Evolutionary conservation across 1,140 invertebrate species (phyloP), one percentile per base, ranked within the genome.

Genomic region (Ridgeia piscesae): DNA sequence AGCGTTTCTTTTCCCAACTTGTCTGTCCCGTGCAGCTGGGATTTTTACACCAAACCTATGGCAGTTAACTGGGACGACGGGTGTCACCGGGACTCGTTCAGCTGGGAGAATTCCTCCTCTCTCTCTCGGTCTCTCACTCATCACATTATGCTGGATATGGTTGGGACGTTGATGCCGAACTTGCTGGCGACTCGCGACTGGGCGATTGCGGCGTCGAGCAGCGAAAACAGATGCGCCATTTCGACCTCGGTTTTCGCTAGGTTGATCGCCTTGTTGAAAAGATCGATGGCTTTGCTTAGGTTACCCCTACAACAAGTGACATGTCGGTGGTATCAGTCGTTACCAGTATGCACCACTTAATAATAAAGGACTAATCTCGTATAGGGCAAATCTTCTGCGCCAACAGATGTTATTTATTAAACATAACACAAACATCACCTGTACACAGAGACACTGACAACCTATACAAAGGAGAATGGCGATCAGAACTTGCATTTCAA

Each of bases 211-310:
- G 98, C 98, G 96, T 98, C 97, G 42, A 94, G 91, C 91, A 96
- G 92, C 27, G 95, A 95, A 93, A 93, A 95, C 94, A 99, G 96
- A 96, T 99, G 98, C 35, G 97, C 97, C 96, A 99, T 97, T 96
- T 99, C 98, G 93, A 97, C 96, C 95, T 98, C 97, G 33, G 98
- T 98, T 94, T 98, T 98, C 35, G 98, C 97, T 92, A 98, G 96
- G 91, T 97, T 96, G 93, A 99, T 97, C n/a, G 98, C 98, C 96
- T 98, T 98, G 94, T 99, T 97, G 95, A 99, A 99, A 33, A 98
- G 96, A 93, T 97, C 97, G 92, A 99, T 97, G 11, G 98, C 98
- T 94, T 97, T 96, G 91, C 97, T 96, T 92, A 99, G 96, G 95
- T 99, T 98, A 89, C 98, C 98, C 93, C 98, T 98, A 95, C 94